Evolutionary conservation across 2,797 vertebrate genomes (phyloP), one percentile per base, ranked within the genome.

Genomic region (Sebastes melanostomus): DNA sequence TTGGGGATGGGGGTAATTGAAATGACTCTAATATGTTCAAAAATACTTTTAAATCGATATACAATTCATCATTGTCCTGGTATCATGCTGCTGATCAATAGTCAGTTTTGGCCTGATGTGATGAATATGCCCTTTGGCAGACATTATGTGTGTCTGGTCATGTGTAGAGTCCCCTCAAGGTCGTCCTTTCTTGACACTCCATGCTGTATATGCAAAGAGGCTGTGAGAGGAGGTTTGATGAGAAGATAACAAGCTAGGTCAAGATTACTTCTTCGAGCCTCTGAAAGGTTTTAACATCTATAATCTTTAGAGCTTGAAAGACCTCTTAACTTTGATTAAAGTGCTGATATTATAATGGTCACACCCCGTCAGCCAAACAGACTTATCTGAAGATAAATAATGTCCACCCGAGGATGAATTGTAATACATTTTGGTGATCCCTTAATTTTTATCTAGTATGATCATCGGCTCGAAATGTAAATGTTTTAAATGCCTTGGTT

Each of bases 281-380:
- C 66, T 86, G 36, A 60, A 84, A 84, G 70, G 68, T 73, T 89
- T 84, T 66, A 72, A 76, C 69, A 76, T 87, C 34, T 77, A 58
- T 78, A 52, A 79, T 78, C 76, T 88, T 65, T 52, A 62, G 54
- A 88, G 72, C 74, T 74, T 88, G 27, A 80, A 86, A 82, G 71
- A 86, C 56, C 56, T 88, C 91, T 86, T 76, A 78, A 56, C 73
- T 78, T 38, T 78, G 74, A 88, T 90, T 82, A 77, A 81, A 52
- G 75, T 81, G 67, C 75, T 58, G 75, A 76, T 79, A 83, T 74
- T 82, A 72, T 67, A 46, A 71, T 38, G 32, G 80, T 56, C 67
- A 50, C 61, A 66, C 52, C 54, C 14, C 34, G 34, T 77, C 38
- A 80, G 69, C 42, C 69, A 61, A 85, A 81, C 72, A 63, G 72